phyloP scores from a whole-genome alignment of 2,113 vertebrate species.

The Eidolon helvum region DNA sequence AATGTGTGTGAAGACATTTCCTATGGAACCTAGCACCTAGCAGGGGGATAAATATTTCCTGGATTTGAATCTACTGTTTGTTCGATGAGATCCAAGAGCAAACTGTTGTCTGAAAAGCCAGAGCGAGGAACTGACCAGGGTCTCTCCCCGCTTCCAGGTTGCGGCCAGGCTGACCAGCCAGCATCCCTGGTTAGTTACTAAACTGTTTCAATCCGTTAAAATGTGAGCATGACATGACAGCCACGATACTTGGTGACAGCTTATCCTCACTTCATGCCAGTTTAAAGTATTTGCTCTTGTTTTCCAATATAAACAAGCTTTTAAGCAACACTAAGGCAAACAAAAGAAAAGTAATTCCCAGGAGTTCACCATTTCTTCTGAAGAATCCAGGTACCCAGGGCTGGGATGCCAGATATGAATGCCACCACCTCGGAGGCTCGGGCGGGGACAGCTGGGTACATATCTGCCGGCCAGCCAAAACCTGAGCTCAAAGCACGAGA shows the following conservation, averaged over 20 bases:
- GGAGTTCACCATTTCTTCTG: neutral
- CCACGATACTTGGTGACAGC: neutral
- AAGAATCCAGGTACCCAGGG: neutral
- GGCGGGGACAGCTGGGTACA: neutral
- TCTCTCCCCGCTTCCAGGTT: neutral
- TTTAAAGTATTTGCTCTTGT: neutral
- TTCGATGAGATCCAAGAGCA: neutral
- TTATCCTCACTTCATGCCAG: neutral
- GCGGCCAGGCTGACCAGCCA: neutral
- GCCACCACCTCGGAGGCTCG: neutral
- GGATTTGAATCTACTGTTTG: neutral
- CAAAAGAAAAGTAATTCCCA: conserved; percentile 47
- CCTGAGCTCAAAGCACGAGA: neutral
- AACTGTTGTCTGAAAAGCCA: neutral
- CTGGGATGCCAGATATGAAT: neutral
- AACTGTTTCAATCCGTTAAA: neutral
- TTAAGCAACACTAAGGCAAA: neutral
- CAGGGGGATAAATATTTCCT: neutral
- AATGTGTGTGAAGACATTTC: neutral
- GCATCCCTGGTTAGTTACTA: neutral
- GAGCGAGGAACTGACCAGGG: neutral
- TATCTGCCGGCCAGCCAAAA: neutral
- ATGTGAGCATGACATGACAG: neutral
- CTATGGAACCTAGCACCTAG: neutral
- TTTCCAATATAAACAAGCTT: neutral